Evolutionary conservation across 2,113 vertebrate genomes (phyloP).

Genomic region (Cyphomyrus plagiostoma): DNA sequence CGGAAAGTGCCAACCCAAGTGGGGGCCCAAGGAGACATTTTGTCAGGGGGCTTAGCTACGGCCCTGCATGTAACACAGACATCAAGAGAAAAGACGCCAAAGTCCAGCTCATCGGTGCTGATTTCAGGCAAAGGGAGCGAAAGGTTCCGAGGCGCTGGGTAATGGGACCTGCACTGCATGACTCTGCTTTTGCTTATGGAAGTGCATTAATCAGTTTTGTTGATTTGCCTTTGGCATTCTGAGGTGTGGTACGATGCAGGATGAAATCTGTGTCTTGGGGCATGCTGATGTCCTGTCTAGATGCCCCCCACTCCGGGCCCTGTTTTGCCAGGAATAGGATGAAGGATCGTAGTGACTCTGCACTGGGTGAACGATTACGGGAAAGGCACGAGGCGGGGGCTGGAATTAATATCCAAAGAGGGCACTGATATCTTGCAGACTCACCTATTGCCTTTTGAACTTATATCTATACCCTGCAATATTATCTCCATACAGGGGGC

Average conservation of each 20-base stretch:
- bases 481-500: not conserved
- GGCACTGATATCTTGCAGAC: not conserved
- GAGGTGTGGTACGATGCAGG: not conserved
- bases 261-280: not conserved
- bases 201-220: not conserved
- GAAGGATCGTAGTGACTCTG: not conserved
- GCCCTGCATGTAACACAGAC: not conserved
- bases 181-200: not conserved
- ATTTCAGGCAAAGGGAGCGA: not conserved
- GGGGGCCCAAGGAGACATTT: not conserved
- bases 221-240: not conserved
- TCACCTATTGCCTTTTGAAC: not conserved
- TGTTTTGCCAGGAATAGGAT: not conserved
- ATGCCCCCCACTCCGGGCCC: not conserved
- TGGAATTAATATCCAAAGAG: not conserved
- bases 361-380: not conserved
- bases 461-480: not conserved
- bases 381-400: not conserved
- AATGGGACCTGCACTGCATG: not conserved
- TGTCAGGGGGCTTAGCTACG: not conserved
- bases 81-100: not conserved
- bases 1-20: not conserved
- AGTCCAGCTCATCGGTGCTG: not conserved
- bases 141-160: not conserved
- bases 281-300: not conserved